phyloP scores from a whole-genome alignment of 1,140 invertebrate species.

The Hestina assimilis region DNA sequence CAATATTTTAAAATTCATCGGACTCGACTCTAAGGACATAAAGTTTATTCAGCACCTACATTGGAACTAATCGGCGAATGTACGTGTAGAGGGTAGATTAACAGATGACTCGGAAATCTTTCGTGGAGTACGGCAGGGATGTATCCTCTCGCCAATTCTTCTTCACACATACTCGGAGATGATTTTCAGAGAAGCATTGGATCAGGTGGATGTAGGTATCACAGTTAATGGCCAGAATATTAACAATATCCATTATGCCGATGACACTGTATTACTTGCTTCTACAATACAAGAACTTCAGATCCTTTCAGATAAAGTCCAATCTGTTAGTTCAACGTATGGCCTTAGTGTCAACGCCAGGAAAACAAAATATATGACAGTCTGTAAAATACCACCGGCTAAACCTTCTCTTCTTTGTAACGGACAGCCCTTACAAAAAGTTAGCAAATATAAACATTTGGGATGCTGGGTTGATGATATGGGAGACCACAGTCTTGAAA shows the following conservation, averaged over 20 bases:
- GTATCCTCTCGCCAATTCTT: slow-evolving; percentile 21
- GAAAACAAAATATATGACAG: too few relatives aligned
- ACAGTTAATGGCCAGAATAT: slow-evolving; percentile 21
- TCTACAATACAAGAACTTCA: too few relatives aligned
- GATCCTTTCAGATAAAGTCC: too few relatives aligned
- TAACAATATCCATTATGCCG: slow-evolving; percentile 26
- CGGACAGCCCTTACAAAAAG: too few relatives aligned
- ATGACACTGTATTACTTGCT: slow-evolving; percentile 30
- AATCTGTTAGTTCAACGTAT: too few relatives aligned
- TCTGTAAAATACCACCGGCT: too few relatives aligned
- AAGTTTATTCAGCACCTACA: slow-evolving; percentile 22
- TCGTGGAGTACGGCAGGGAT: slow-evolving; percentile 20
- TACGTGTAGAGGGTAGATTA: slow-evolving; percentile 6
- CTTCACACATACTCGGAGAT: slow-evolving; percentile 32
- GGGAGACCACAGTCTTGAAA: too few relatives aligned
- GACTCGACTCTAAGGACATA: slow-evolving; percentile 22
- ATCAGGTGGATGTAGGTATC: slow-evolving; percentile 7
- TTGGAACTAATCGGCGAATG: slow-evolving; percentile 17
- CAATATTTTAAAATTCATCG: background rate
- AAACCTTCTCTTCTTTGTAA: too few relatives aligned
- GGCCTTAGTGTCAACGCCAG: too few relatives aligned
- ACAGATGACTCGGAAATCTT: slow-evolving; percentile 2
- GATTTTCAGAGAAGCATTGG: slow-evolving; percentile 15
- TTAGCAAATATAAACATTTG: too few relatives aligned
- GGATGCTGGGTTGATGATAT: too few relatives aligned